A percentile compares a stretch with the other conserved stretches of the same genome.
These are phyloP conservation scores for Epinephelus moara DNA, from an alignment of 2,113 vertebrate genomes.

Conservation along the genomic window DNA sequence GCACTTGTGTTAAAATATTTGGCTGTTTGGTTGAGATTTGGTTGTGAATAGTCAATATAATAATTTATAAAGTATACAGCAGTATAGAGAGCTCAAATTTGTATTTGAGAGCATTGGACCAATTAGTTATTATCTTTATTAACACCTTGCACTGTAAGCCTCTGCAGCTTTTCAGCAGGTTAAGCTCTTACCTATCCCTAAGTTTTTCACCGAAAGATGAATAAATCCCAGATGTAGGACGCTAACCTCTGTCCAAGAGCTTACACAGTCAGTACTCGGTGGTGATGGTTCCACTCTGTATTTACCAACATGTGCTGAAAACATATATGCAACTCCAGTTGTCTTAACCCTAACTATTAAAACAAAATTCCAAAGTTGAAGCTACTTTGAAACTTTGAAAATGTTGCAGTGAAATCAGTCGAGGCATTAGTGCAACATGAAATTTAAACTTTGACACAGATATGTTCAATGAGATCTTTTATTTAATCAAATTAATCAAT, in stretches of 20 bases:
- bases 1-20: not conserved
- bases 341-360: too few relatives aligned
- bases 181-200: not conserved
- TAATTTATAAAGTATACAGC: not conserved
- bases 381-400: not conserved
- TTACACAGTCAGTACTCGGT: not conserved
- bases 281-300: not conserved
- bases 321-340: not conserved
- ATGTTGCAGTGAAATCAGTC: not conserved
- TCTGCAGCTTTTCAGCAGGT: not conserved
- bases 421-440: not conserved
- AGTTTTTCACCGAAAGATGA: not conserved
- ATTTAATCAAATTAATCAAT: not conserved
- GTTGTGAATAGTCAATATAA: not conserved
- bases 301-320: too few relatives aligned
- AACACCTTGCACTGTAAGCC: not conserved
- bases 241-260: not conserved
- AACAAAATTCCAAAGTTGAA: not conserved
- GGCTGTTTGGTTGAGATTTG: not conserved
- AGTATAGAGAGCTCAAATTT: not conserved
- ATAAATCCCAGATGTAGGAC: not conserved
- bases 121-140: slow-evolving; percentile 5
- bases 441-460: not conserved
- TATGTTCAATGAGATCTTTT: not conserved
- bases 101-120: not conserved